These are phyloP conservation scores for Blastobasis adustella DNA, from an alignment of 2,888 invertebrate genomes.

Conservation along the genomic window DNA sequence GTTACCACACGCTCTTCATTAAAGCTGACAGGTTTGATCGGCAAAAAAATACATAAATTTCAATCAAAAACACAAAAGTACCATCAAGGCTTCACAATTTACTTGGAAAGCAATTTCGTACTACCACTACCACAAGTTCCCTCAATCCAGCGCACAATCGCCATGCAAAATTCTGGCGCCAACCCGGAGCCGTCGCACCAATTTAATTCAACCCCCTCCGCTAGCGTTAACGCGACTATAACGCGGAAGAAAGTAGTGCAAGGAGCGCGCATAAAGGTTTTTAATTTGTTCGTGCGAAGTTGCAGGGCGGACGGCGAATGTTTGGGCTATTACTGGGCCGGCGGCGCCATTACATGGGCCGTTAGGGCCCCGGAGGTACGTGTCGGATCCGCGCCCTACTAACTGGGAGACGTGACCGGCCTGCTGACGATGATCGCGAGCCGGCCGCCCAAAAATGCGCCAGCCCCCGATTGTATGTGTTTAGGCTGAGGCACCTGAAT, in stretches of 20 bases:
- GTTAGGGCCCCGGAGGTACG: conserved; percentile 58
- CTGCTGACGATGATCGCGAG: conserved; percentile 29
- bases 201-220: conserved; percentile 4
- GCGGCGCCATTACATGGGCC: conserved; percentile 52
- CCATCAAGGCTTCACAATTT: too few relatives aligned
- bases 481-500: too few relatives aligned
- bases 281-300: conserved; percentile 60
- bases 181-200: neutral
- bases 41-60: too few relatives aligned
- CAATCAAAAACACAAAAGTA: too few relatives aligned
- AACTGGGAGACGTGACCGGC: conserved; percentile 58
- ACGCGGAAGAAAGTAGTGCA: conserved; percentile 28
- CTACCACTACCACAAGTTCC: too few relatives aligned
- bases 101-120: too few relatives aligned
- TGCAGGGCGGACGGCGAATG: conserved; percentile 39
- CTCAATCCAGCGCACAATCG: too few relatives aligned
- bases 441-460: too few relatives aligned
- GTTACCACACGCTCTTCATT: too few relatives aligned
- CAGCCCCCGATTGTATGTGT: too few relatives aligned
- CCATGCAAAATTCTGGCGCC: too few relatives aligned
- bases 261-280: conserved; percentile 46
- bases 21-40: too few relatives aligned
- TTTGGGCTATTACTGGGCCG: conserved; percentile 50
- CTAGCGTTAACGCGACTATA: conserved; percentile 15
- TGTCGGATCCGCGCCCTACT: conserved; percentile 65